Evolutionary conservation across 2,888 invertebrate genomes (phyloP), one percentile per base, ranked within the genome.

Genomic region (Hypena proboscidalis): DNA sequence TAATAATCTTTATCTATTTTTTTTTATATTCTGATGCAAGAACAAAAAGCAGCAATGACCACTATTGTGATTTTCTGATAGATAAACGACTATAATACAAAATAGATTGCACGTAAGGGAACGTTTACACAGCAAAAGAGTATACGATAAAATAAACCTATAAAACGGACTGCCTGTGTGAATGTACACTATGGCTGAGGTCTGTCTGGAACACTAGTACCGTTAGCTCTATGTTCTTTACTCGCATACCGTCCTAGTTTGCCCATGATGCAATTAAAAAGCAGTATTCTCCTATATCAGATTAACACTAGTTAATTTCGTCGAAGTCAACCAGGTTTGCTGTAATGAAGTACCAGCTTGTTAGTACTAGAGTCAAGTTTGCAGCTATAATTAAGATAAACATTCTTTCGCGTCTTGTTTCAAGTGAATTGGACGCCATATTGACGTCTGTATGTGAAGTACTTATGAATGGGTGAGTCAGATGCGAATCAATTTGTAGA

Each of bases 341-440:
- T 37, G 37, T 45, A 34, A 64, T 48, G 20, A 35, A 34, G 45
- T 51, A 54, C 58, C 51, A 39, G 54, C 48, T 26, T 23, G 17
- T 53, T 32, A 35, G 44, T n/a, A n/a, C n/a, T n/a, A n/a, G 62
- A 59, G 59, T 69, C 62, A 38, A 36, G 57, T 70, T 62, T 65
- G 50, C 58, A 57, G 42, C 48, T 37, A 56, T 59, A 59, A 56
- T 60, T 55, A 52, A 59, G 68, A 68, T 68, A 72, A 67, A 66
- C 62, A 58, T 43, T 40, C 46, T 13, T 31, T 36, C 45, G 37
- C 13, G 13, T 71, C 69, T 43, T 41, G 47, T 71, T 72, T 57
- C 68, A 27, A 25, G 50, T 50, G 45, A 56, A 61, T 61, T 59
- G 54, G 42, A 67, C 42, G 47, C 58, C 37, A 50, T 37, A 38